These are phyloP conservation scores for Drosophila quinaria DNA, from an alignment of 2,888 invertebrate species.

Conservation along the genomic window DNA sequence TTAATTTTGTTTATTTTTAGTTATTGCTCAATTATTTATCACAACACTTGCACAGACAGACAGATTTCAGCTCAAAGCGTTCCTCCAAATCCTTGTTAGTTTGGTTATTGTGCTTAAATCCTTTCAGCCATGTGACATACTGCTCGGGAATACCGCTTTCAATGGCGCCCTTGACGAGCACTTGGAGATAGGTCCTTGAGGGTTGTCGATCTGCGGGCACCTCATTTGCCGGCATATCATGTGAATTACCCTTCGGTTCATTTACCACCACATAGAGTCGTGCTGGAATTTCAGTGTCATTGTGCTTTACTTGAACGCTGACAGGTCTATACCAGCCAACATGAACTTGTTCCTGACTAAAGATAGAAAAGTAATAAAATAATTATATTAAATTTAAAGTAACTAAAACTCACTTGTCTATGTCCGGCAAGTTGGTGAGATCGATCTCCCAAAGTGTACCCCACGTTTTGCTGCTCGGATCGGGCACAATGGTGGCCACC, in stretches of 20 bases:
- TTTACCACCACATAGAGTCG: constrained; percentile 90
- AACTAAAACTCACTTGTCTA: constrained; percentile 89
- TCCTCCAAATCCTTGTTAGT: constrained; percentile 86
- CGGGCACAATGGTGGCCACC: constrained; percentile 91
- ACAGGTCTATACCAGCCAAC: constrained; percentile 89
- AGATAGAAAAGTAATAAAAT: background rate
- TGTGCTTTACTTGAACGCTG: constrained; percentile 87
- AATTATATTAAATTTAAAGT: background rate
- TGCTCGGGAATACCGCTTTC: constrained; percentile 88
- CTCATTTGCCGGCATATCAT: constrained; percentile 74
- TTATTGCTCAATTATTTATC: too few species aligned
- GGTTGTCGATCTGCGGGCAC: constrained; percentile 90
- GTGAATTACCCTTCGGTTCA: constrained; percentile 86
- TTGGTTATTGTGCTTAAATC: constrained; percentile 91
- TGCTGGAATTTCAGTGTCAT: constrained; percentile 86
- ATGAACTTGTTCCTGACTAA: constrained; percentile 80
- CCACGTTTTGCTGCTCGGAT: constrained; percentile 86
- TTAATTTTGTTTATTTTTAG: too few species aligned
- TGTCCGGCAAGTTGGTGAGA: constrained; percentile 87
- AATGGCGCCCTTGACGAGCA: constrained; percentile 83
- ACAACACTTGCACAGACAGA: background rate
- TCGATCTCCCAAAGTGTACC: constrained; percentile 93
- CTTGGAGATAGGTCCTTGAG: constrained; percentile 90
- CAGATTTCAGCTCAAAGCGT: constrained; percentile 81
- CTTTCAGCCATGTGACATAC: constrained; percentile 90